A percentile compares a stretch with the other conserved stretches of the same genome.
phyloP scores from a whole-genome alignment of 2,888 invertebrate genomes.

The Rhogogaster chlorosoma region DNA sequence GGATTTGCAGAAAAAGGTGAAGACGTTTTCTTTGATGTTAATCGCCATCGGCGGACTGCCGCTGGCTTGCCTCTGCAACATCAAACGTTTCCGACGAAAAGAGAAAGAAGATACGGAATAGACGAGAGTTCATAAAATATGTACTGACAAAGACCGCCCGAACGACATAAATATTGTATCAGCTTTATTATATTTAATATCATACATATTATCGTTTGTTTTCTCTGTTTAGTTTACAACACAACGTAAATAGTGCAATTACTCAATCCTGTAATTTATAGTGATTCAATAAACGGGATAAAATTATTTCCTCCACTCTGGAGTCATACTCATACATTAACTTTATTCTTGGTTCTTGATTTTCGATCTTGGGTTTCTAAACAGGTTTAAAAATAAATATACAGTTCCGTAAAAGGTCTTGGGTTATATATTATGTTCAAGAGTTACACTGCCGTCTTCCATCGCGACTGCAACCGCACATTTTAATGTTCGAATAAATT shows the following conservation, averaged over 20 bases:
- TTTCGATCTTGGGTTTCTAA: neutral
- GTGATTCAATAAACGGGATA: neutral
- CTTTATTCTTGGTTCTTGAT: neutral
- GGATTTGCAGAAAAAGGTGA: conserved; percentile 24
- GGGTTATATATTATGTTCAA: conserved; percentile 1
- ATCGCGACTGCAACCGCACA: neutral
- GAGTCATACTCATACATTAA: too few species aligned
- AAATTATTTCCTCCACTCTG: neutral
- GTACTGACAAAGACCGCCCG: neutral
- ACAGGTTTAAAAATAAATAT: neutral
- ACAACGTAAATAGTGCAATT: neutral
- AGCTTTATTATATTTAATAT: neutral
- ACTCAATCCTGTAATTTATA: neutral
- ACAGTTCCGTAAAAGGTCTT: neutral
- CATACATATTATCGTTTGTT: neutral
- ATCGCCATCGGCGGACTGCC: neutral
- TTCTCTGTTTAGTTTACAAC: neutral
- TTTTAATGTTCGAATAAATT: conserved; percentile 25
- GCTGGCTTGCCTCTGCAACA: conserved; percentile 7
- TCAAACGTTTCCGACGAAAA: conserved; percentile 38
- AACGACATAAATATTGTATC: neutral
- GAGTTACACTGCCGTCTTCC: neutral
- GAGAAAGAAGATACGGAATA: neutral
- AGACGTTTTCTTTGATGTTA: conserved; percentile 29
- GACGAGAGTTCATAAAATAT: neutral